Base-by-base conservation (phyloP, 2,113 vertebrate species). In the Mugil cephalus region DNA sequence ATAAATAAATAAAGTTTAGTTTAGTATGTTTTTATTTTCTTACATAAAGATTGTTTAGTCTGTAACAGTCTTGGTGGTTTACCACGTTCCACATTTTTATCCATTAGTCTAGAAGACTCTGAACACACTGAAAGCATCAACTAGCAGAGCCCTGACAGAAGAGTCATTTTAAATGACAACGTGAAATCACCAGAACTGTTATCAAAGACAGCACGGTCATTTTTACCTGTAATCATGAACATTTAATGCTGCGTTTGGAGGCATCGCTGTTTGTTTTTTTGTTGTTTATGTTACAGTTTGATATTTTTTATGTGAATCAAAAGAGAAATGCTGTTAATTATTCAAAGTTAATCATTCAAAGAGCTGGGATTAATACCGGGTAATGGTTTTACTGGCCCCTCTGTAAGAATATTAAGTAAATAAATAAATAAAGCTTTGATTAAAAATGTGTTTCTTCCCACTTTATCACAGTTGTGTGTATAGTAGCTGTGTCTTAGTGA, bases 41-140 rank as follows among this genome's bases (percentile, higher is more conserved):
- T 18, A 14, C 18, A 14, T 7, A 30, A 42, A 53, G 18, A 43
- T 42, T 0, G 0, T 0, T 52, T n/a, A 52, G 18, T 50, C 0
- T 21, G 6, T 45, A n/a, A 10, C 7, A 4, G 21, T 64, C 7
- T 69, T 36, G 4, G 2, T 34, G 11, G 2, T 53, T 79, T 75
- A 82, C 79, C 75, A n/a, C 13, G 18, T 48, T 82, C 40, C 1
- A 3, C 43, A 7, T 39, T 53, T 38, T 34, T 52, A 36, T 43
- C 6, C 1, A 0, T 19, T 39, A 17, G 60, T 48, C 48, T 59
- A 21, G 48, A 7, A 12, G 56, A 53, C 50, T 64, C 50, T 17
- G 67, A 21, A 30, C n/a, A 39, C 35, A 21, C 19, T 43, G 8
- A 67, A 14, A 46, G 13, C 10, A 17, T 56, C 30, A 30, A 30